A percentile compares a stretch with the other conserved stretches of the same genome.
Evolutionary conservation across 2,113 vertebrate species (phyloP).

Genomic region (Oryzias curvinotus): DNA sequence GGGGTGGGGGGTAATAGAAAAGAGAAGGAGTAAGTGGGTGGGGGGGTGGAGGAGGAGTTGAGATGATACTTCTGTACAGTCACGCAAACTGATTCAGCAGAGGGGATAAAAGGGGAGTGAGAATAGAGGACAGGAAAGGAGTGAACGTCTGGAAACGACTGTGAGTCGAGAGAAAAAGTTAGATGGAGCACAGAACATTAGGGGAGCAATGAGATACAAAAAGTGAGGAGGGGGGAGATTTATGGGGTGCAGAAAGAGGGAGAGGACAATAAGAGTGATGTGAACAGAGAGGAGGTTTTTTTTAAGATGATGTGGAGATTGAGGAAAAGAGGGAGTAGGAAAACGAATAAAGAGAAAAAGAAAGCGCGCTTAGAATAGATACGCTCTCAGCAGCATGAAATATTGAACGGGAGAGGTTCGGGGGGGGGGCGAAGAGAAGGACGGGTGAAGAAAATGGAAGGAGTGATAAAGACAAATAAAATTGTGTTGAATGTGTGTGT

Average conservation of each 20-base stretch:
- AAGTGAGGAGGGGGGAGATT: conserved; percentile 59
- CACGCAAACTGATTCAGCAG: conserved; percentile 52
- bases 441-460: conserved; percentile 76
- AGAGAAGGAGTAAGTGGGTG: conserved; percentile 34
- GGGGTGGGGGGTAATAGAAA: conserved; percentile 38
- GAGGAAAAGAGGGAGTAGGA: conserved; percentile 44
- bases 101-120: conserved; percentile 6
- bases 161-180: conserved; percentile 56
- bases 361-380: conserved; percentile 79
- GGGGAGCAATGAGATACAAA: conserved; percentile 72
- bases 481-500: conserved; percentile 59
- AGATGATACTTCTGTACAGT: conserved; percentile 60
- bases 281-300: conserved; percentile 47
- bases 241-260: conserved; percentile 64
- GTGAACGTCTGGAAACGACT: conserved; percentile 42
- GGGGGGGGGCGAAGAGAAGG: conserved; percentile 74
- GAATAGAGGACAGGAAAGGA: conserved; percentile 7
- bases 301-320: conserved; percentile 46
- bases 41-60: conserved; percentile 53
- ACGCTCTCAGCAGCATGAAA: conserved; percentile 80
- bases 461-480: conserved; percentile 83
- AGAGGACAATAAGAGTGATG: conserved; percentile 72
- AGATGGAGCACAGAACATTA: conserved; percentile 72
- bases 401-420: conserved; percentile 71
- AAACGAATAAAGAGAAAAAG: conserved; percentile 31